A percentile compares a stretch with the other conserved stretches of the same genome.
These are phyloP conservation scores for Drosophila gunungcola DNA, from an alignment of 1,140 invertebrate genomes.

Conservation along the genomic window DNA sequence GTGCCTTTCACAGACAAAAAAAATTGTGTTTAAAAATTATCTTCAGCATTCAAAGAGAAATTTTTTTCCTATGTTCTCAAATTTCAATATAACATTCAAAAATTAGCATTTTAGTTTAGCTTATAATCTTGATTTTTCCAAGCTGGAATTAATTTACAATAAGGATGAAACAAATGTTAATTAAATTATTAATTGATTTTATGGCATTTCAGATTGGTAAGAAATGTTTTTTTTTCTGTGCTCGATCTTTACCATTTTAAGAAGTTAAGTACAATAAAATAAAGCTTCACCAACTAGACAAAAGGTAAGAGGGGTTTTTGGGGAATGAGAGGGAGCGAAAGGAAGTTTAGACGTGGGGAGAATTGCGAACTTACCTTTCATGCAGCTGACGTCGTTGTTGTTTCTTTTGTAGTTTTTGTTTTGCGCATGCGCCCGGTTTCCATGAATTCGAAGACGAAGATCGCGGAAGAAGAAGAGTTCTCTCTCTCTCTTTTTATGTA, in stretches of 20 bases:
- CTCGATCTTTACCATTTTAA: conserved; percentile 3
- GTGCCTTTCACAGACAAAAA: conserved; percentile 7
- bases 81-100: too few relatives aligned
- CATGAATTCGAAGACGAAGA: conserved; percentile 66
- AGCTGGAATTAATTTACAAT: too few relatives aligned
- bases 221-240: conserved; percentile 1
- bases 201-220: too few relatives aligned
- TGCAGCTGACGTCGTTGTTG: conserved; percentile 39
- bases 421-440: conserved; percentile 70
- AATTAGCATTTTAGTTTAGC: too few relatives aligned
- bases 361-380: conserved; percentile 47
- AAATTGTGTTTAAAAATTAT: too few relatives aligned
- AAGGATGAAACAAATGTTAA: too few relatives aligned
- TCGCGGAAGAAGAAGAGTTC: conserved; percentile 39
- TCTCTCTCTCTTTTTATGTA: conserved; percentile 39
- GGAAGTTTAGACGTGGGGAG: conserved; percentile 8
- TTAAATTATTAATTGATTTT: too few relatives aligned
- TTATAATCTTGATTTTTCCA: too few relatives aligned
- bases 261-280: conserved; percentile 8
- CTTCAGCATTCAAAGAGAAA: too few relatives aligned
- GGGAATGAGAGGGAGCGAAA: conserved; percentile 6
- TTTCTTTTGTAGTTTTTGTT: conserved; percentile 35
- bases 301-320: conserved; percentile 3
- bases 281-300: conserved; percentile 10
- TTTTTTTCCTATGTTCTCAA: too few relatives aligned